Conservation (phyloP, 2,113 vertebrate genomes). For the Fulmarus glacialis region DNA sequence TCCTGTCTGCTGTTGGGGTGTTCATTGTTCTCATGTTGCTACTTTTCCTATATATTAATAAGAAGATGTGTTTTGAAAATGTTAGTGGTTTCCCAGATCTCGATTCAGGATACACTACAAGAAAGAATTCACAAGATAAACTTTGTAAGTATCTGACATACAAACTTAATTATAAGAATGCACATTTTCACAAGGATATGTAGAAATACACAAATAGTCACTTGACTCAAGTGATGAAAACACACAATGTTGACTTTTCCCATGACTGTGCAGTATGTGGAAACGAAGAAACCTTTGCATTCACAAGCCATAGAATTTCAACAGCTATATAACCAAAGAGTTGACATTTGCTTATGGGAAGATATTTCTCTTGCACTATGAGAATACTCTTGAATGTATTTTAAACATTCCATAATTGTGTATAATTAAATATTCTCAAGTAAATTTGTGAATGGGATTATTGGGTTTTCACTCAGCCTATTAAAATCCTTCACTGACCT, state of each 20-base stretch:
- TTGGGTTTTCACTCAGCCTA: background rate
- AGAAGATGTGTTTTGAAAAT: slow-evolving; percentile 93
- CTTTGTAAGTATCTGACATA: slow-evolving; percentile 72
- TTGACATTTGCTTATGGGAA: background rate
- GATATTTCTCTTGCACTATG: background rate
- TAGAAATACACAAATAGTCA: background rate
- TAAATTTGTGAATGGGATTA: background rate
- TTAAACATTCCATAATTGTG: background rate
- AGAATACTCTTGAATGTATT: background rate
- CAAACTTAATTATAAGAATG: background rate
- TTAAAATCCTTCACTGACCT: background rate
- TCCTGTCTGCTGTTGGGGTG: slow-evolving; percentile 92
- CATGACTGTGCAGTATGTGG: background rate
- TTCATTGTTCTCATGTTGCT: slow-evolving; percentile 93
- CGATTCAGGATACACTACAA: slow-evolving; percentile 85
- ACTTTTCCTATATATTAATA: slow-evolving; percentile 96
- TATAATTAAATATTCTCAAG: background rate
- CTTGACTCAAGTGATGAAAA: background rate
- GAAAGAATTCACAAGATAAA: slow-evolving; percentile 84
- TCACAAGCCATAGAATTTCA: background rate
- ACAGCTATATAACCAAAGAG: background rate
- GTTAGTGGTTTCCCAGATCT: slow-evolving; percentile 89
- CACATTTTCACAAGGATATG: background rate
- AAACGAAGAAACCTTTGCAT: background rate
- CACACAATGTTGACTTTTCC: background rate